Conservation (phyloP, 2,113 vertebrate genomes). For the Melanostigma gelatinosum region DNA sequence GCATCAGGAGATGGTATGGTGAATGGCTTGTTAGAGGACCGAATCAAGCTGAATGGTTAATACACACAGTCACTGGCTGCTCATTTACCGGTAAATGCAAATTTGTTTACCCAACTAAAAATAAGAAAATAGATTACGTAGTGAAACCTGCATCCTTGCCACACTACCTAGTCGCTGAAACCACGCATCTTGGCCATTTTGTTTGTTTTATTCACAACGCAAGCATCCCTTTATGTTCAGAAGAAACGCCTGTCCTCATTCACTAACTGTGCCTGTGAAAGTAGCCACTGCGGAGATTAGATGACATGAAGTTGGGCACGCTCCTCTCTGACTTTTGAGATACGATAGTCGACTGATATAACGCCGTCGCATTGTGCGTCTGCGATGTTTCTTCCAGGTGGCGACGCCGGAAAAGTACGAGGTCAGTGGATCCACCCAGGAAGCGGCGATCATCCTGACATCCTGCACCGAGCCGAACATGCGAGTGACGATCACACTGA, state of each 20-base stretch:
- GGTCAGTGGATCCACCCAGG: slow-evolving; percentile 91
- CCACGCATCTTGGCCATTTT: no score
- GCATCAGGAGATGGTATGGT: no score
- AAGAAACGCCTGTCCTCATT: background rate
- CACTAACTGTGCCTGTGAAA: background rate
- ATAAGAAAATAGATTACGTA: no score
- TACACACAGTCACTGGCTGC: no score
- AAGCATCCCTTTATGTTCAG: no score
- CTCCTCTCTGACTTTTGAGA: background rate
- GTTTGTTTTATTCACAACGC: no score
- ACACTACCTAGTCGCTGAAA: no score
- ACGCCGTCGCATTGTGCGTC: background rate
- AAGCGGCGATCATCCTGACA: slow-evolving; percentile 94
- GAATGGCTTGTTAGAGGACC: no score
- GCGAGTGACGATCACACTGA: slow-evolving; percentile 98
- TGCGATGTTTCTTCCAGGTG: slow-evolving; percentile 79
- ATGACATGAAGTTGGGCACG: background rate
- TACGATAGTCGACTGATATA: background rate
- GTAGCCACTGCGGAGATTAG: slow-evolving; percentile 3
- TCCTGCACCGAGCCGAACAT: slow-evolving; percentile 95
- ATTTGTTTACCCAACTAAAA: background rate
- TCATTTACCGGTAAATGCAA: background rate
- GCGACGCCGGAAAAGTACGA: slow-evolving; percentile 98
- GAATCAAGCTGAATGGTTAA: no score
- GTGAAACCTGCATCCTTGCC: background rate